A percentile compares a stretch with the other conserved stretches of the same genome.
These are phyloP conservation scores for Drosophila longiperda DNA, from an alignment of 2,888 invertebrate genomes.

Conservation along the genomic window DNA sequence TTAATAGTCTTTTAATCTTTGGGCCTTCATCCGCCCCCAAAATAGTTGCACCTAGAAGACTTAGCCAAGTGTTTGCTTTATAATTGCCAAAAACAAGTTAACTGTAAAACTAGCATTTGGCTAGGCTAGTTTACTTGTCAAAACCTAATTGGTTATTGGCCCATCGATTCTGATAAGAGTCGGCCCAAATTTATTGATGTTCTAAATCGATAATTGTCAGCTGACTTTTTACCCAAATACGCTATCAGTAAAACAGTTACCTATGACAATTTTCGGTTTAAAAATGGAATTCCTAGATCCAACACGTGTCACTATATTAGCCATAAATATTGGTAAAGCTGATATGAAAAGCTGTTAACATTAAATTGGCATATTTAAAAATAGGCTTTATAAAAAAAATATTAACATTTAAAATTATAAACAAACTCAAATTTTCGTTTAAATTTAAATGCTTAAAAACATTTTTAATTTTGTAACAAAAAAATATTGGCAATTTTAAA, in stretches of 20 bases:
- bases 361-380: background rate
- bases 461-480: background rate
- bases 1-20: conserved; percentile 56
- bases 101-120: background rate
- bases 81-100: conserved; percentile 26
- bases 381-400: background rate
- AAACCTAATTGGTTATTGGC: conserved; percentile 68
- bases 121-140: no score
- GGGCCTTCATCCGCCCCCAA: conserved; percentile 5
- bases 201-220: conserved; percentile 38
- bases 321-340: background rate
- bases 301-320: background rate
- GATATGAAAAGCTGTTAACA: background rate
- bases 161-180: conserved; percentile 55
- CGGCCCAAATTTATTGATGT: conserved; percentile 13
- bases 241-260: background rate
- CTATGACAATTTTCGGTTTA: conserved; percentile 5
- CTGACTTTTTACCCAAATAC: conserved; percentile 48
- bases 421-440: background rate
- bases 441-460: background rate
- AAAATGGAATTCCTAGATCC: background rate
- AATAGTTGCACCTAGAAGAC: conserved; percentile 25
- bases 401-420: background rate
- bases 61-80: conserved; percentile 33
- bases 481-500: background rate